These are phyloP conservation scores for Hoplostethus mediterraneus DNA, from an alignment of 2,797 vertebrate species.

Conservation along the genomic window DNA sequence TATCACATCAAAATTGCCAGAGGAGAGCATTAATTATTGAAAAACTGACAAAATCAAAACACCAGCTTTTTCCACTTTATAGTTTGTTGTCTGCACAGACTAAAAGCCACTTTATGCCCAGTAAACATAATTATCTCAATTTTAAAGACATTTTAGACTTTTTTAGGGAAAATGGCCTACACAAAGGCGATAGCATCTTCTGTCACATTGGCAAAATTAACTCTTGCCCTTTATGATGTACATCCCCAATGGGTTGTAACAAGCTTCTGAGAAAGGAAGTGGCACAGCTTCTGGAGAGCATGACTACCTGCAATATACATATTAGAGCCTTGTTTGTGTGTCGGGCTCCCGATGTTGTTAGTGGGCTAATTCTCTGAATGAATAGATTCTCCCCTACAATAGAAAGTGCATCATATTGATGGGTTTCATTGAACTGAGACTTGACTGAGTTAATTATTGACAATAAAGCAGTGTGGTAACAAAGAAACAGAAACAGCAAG, in stretches of 20 bases:
- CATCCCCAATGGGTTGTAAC: slow-evolving; percentile 53
- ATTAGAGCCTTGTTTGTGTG: slow-evolving; percentile 50
- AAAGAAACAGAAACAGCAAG: slow-evolving; percentile 16
- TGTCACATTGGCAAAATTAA: slow-evolving; percentile 54
- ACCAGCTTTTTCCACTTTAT: slow-evolving; percentile 49
- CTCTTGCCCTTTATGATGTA: slow-evolving; percentile 48
- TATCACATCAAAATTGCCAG: slow-evolving; percentile 80
- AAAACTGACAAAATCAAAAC: slow-evolving; percentile 82
- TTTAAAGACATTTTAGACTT: slow-evolving; percentile 70
- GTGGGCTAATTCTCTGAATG: slow-evolving; percentile 55
- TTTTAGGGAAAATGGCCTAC: slow-evolving; percentile 37
- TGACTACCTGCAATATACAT: slow-evolving; percentile 27
- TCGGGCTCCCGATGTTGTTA: slow-evolving; percentile 56
- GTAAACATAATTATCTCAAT: slow-evolving; percentile 88
- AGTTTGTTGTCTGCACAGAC: slow-evolving; percentile 80
- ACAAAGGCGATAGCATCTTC: slow-evolving; percentile 62
- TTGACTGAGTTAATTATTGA: slow-evolving; percentile 48
- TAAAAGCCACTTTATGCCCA: slow-evolving; percentile 67
- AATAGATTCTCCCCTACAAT: slow-evolving; percentile 50
- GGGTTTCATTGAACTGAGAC: slow-evolving; percentile 54
- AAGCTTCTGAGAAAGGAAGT: slow-evolving; percentile 28
- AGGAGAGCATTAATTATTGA: slow-evolving; percentile 86
- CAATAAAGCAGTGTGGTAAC: slow-evolving; percentile 52
- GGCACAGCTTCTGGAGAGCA: slow-evolving; percentile 47
- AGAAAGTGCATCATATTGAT: slow-evolving; percentile 72